These are phyloP conservation scores for Ostrea edulis DNA, from an alignment of 1,140 invertebrate species.

Conservation along the genomic window DNA sequence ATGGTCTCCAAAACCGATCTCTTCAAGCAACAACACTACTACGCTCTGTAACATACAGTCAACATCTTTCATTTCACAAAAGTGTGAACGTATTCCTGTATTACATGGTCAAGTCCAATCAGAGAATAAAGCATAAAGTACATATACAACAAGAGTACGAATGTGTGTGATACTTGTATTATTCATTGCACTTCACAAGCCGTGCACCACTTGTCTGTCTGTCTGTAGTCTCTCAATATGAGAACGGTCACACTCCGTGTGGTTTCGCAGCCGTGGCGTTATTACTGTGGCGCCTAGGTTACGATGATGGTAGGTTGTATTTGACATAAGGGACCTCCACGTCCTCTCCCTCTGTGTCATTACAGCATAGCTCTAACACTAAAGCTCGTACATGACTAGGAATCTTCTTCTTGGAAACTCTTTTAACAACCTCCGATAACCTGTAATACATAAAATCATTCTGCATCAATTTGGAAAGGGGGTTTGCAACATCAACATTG, in stretches of 20 bases:
- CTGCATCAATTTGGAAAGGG: neutral
- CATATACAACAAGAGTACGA: neutral
- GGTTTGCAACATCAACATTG: too few relatives aligned
- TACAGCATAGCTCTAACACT: conserved; percentile 94
- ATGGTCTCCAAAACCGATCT: too few relatives aligned
- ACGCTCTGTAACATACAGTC: too few relatives aligned
- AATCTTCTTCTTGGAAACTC: conserved; percentile 95
- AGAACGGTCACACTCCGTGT: neutral
- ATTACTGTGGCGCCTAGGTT: neutral
- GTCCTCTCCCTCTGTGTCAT: conserved; percentile 93
- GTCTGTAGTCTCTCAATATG: conserved; percentile 20
- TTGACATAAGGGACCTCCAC: conserved; percentile 99
- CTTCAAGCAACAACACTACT: too few relatives aligned
- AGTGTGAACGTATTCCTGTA: too few relatives aligned
- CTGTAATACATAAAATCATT: conserved; percentile 71
- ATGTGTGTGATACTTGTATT: neutral
- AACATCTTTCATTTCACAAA: too few relatives aligned
- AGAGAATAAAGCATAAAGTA: neutral
- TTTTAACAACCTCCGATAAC: conserved; percentile 95
- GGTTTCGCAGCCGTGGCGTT: neutral
- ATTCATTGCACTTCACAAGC: conserved; percentile 14
- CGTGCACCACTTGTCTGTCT: neutral
- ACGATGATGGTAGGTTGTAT: conserved; percentile 85
- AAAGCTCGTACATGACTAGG: conserved; percentile 94
- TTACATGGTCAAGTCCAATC: neutral